Evolutionary conservation across 2,113 vertebrate species (phyloP).

Genomic region (Thymallus thymallus): DNA sequence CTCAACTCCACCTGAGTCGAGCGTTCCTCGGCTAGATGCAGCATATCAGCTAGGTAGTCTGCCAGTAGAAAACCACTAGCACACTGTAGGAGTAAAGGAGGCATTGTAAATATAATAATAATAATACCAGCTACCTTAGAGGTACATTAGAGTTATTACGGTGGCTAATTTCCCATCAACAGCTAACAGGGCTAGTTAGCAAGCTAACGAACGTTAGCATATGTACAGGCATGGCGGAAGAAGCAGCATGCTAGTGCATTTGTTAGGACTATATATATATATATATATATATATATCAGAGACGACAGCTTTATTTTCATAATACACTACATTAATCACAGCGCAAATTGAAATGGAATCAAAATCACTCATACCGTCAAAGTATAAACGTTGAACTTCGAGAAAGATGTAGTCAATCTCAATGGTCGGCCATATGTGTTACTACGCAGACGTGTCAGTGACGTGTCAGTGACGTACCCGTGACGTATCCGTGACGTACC

Average conservation of each 20-base stretch:
- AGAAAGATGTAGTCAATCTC: neutral
- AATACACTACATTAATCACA: rapidly evolving
- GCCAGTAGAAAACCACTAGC: too few relatives aligned
- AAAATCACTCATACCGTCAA: conserved; percentile 39
- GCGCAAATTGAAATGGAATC: too few relatives aligned
- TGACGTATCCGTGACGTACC: conserved; percentile 11
- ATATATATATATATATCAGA: too few relatives aligned
- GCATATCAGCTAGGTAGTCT: neutral
- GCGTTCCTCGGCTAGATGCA: neutral
- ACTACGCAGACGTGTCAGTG: neutral
- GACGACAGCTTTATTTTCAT: too few relatives aligned
- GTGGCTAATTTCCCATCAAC: neutral
- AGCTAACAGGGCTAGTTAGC: too few relatives aligned
- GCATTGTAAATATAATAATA: too few relatives aligned
- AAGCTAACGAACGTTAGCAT: too few relatives aligned
- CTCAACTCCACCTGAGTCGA: too few relatives aligned
- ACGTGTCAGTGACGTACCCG: neutral
- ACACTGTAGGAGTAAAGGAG: neutral
- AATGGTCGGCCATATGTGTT: conserved; percentile 62
- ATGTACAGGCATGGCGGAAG: neutral
- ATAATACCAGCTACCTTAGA: too few relatives aligned
- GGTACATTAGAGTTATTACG: too few relatives aligned
- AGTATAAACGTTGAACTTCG: neutral
- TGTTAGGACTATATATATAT: too few relatives aligned
- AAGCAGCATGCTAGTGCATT: neutral